Conservation (phyloP, 2,888 invertebrate genomes). For the Diogma glabrata region DNA sequence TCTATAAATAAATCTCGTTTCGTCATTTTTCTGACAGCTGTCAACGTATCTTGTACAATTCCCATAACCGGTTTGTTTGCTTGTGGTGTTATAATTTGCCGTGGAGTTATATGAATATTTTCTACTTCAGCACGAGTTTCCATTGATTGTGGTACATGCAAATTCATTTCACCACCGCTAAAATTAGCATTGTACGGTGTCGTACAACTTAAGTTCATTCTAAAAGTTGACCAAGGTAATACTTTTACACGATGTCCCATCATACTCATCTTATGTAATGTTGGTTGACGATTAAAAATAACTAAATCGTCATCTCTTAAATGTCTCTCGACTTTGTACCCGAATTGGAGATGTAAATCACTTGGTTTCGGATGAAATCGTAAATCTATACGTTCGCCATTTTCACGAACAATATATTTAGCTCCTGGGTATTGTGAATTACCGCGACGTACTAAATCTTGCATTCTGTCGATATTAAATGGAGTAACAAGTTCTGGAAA, state of each 20-base stretch:
- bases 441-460: conserved; percentile 86
- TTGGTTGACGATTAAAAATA: conserved; percentile 99
- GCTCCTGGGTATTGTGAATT: conserved; percentile 99
- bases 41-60: conserved; percentile 97
- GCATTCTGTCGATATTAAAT: conserved; percentile 90
- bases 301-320: conserved; percentile 96
- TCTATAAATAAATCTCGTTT: conserved; percentile 97
- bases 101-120: conserved; percentile 92
- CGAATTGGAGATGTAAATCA: conserved; percentile 91
- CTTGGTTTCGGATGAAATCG: conserved; percentile 96
- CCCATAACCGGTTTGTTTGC: conserved; percentile 99
- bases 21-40: conserved; percentile 98
- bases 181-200: conserved; percentile 99
- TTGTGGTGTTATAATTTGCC: conserved; percentile 98
- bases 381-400: conserved; percentile 96
- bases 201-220: conserved; percentile 96
- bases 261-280: conserved; percentile 99
- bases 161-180: conserved; percentile 99
- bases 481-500: conserved; percentile 99
- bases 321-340: conserved; percentile 94
- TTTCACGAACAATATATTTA: conserved; percentile 97
- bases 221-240: conserved; percentile 98
- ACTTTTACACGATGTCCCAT: conserved; percentile 99
- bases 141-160: conserved; percentile 98
- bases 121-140: conserved; percentile 97